phyloP scores from a whole-genome alignment of 2,797 vertebrate species.

The Syngnathus rostellatus region DNA sequence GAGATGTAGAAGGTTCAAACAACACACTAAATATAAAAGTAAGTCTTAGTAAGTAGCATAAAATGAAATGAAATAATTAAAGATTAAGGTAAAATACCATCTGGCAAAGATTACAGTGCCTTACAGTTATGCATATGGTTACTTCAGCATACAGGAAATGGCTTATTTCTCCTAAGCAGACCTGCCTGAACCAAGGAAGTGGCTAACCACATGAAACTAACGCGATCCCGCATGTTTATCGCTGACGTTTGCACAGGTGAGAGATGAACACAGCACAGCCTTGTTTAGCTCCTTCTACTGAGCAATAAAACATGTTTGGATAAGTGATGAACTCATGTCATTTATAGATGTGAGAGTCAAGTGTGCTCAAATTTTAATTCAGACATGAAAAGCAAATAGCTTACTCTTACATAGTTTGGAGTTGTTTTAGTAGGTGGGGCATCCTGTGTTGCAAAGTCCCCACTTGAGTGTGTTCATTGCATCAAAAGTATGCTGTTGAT shows the following conservation, averaged over 20 bases:
- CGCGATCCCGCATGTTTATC: slow-evolving; percentile 51
- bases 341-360: slow-evolving; percentile 35
- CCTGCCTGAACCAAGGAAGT: slow-evolving; percentile 57
- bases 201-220: slow-evolving; percentile 65
- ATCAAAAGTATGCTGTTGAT: neutral
- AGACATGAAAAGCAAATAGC: slow-evolving; percentile 28
- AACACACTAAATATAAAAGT: neutral
- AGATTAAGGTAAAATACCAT: slow-evolving; percentile 44
- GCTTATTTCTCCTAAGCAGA: slow-evolving; percentile 60
- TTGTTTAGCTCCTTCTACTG: slow-evolving; percentile 38
- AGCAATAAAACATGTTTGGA: slow-evolving; percentile 23
- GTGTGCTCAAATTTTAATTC: slow-evolving; percentile 34
- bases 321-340: slow-evolving; percentile 49
- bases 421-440: slow-evolving; percentile 14
- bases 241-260: slow-evolving; percentile 66
- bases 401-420: slow-evolving; percentile 4
- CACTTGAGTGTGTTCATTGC: neutral
- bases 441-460: slow-evolving; percentile 9
- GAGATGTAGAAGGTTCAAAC: neutral
- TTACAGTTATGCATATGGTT: slow-evolving; percentile 55
- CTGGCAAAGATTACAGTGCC: slow-evolving; percentile 56
- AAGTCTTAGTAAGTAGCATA: neutral
- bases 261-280: slow-evolving; percentile 45
- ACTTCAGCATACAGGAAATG: slow-evolving; percentile 54
- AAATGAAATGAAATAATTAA: slow-evolving; percentile 3